phyloP scores from a whole-genome alignment of 2,113 vertebrate species.

The Enhydra lutris region DNA sequence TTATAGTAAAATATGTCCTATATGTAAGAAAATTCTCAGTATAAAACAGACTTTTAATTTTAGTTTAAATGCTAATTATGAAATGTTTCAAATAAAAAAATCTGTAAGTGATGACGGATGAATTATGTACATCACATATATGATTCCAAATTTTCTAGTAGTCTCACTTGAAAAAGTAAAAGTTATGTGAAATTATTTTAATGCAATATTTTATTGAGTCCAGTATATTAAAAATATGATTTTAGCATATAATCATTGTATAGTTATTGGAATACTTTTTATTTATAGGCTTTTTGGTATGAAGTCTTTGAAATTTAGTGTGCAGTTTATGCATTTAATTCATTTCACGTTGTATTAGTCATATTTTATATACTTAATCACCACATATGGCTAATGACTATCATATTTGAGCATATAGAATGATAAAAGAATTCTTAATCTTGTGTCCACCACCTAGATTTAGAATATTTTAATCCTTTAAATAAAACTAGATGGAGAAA shows the following conservation, averaged over 20 bases:
- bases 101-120: accelerated
- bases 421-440: background rate
- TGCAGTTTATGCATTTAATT: background rate
- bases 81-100: background rate
- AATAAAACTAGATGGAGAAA: background rate
- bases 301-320: background rate
- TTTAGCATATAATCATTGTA: background rate
- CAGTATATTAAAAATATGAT: background rate
- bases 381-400: background rate
- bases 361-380: background rate
- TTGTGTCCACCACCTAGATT: background rate
- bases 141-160: background rate
- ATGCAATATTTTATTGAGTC: background rate
- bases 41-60: background rate
- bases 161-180: background rate
- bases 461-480: background rate
- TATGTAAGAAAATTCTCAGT: background rate
- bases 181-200: background rate
- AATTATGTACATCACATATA: background rate
- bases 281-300: background rate
- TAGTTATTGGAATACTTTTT: background rate
- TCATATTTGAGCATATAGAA: background rate
- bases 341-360: background rate
- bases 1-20: background rate
- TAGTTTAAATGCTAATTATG: background rate